phyloP scores from a whole-genome alignment of 2,888 invertebrate genomes.

The Ctena decussata region DNA sequence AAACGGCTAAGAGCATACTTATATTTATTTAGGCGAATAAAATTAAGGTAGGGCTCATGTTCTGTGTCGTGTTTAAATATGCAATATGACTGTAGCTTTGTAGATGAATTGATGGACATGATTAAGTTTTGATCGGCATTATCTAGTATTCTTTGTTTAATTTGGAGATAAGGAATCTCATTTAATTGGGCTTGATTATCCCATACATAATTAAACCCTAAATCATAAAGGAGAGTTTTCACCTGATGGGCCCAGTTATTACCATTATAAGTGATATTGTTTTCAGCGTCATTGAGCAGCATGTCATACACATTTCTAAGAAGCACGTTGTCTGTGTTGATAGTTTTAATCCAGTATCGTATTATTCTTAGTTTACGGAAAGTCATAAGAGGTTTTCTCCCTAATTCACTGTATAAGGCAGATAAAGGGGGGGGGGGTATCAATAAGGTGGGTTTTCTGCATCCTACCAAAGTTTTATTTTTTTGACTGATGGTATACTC shows the following conservation, averaged over 20 bases:
- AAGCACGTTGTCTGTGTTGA: not conserved
- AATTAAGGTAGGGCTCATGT: not conserved
- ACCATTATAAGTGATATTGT: not conserved
- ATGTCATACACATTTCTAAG: not conserved
- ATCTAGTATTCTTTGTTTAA: not conserved
- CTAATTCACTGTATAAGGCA: constrained; percentile 8
- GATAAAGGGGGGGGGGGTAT: too few relatives aligned
- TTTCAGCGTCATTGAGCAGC: not conserved
- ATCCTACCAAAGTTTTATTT: too few relatives aligned
- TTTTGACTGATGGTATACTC: too few relatives aligned
- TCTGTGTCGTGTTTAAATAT: not conserved
- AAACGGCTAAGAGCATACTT: not conserved
- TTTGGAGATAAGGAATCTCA: not conserved
- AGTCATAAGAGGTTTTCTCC: not conserved
- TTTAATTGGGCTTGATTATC: not conserved
- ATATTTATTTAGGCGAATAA: not conserved
- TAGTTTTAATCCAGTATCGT: not conserved
- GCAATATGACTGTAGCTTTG: not conserved
- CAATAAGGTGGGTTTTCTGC: too few relatives aligned
- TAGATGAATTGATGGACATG: not conserved
- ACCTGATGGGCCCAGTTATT: not conserved
- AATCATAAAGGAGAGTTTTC: not conserved
- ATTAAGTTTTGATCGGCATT: not conserved
- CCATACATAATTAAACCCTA: not conserved
- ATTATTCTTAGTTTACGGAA: constrained; percentile 10